Conservation (phyloP, 2,113 vertebrate species). For the Lagopus leucura region DNA sequence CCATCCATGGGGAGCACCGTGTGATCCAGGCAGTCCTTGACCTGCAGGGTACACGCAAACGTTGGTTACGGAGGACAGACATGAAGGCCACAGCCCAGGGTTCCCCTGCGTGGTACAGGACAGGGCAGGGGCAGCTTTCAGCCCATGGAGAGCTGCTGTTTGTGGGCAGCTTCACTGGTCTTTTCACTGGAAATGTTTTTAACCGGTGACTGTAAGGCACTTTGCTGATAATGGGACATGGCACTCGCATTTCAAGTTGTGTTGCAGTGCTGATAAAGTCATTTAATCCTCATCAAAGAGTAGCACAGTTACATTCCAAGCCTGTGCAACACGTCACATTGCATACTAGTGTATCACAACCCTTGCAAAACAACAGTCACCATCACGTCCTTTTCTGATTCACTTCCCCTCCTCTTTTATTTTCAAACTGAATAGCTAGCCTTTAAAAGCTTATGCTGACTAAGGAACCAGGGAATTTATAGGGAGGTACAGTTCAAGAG, state of each 20-base stretch:
- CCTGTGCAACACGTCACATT: neutral
- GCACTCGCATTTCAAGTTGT: neutral
- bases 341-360: neutral
- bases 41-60: constrained; percentile 69
- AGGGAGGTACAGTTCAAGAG: neutral
- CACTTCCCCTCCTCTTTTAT: neutral
- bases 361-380: neutral
- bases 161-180: neutral
- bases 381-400: neutral
- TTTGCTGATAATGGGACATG: neutral
- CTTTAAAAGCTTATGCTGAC: neutral
- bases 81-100: fast-evolving
- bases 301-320: neutral
- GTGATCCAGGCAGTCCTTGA: constrained; percentile 97
- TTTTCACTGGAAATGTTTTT: neutral
- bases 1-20: constrained; percentile 95
- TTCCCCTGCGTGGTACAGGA: neutral
- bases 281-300: neutral
- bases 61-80: neutral
- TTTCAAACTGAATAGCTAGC: neutral
- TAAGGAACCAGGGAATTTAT: neutral
- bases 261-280: constrained; percentile 43
- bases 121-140: too few relatives aligned
- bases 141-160: neutral
- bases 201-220: neutral